Evolutionary conservation across 2,797 vertebrate species (phyloP).

Genomic region (Chrysolophus pictus): DNA sequence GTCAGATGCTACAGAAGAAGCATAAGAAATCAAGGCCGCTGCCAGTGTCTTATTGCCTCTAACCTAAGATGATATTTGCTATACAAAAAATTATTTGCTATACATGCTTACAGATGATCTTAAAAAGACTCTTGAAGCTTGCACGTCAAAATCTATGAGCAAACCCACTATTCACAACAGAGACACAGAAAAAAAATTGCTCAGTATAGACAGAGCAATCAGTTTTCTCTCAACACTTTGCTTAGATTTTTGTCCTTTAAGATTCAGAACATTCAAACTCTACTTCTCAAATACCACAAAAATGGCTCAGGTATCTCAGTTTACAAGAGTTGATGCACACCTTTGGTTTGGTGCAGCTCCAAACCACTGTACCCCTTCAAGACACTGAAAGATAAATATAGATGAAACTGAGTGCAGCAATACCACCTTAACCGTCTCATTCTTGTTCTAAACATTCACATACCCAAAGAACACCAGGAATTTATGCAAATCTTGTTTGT

Average conservation of each 20-base stretch:
- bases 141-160: not conserved
- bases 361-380: not conserved
- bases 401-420: not conserved
- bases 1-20: not conserved
- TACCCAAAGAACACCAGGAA: not conserved
- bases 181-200: not conserved
- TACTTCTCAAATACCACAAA: not conserved
- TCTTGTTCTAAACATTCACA: not conserved
- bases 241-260: not conserved
- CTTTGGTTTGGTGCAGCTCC: not conserved
- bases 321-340: not conserved
- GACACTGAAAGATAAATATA: not conserved
- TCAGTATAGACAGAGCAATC: not conserved
- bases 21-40: not conserved
- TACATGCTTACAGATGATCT: not conserved
- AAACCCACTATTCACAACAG: not conserved
- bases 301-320: not conserved
- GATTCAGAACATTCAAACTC: not conserved
- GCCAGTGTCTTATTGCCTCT: not conserved
- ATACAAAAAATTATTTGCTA: not conserved
- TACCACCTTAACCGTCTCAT: not conserved
- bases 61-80: not conserved
- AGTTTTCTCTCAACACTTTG: not conserved
- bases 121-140: not conserved
- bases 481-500: not conserved